phyloP scores from a whole-genome alignment of 2,797 vertebrate species.

The Bryconaethiops microstoma region DNA sequence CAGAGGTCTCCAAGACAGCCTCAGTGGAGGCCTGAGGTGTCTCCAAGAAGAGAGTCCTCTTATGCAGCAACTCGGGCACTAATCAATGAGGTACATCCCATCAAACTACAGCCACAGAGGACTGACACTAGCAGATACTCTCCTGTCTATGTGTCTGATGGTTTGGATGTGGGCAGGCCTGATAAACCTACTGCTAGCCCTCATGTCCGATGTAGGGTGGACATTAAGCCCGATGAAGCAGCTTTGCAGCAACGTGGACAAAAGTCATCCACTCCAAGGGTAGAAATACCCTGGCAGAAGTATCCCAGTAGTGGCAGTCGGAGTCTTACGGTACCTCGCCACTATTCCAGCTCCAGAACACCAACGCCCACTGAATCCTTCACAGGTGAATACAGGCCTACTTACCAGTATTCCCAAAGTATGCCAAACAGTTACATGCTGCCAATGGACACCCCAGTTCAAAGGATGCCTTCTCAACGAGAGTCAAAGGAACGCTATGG shows the following conservation, averaged over 20 bases:
- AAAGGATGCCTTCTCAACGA: slow-evolving; percentile 80
- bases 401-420: slow-evolving; percentile 81
- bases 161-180: slow-evolving; percentile 71
- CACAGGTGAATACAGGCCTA: slow-evolving; percentile 82
- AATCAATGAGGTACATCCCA: slow-evolving; percentile 90
- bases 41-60: slow-evolving; percentile 82
- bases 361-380: slow-evolving; percentile 90
- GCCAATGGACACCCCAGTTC: slow-evolving; percentile 72
- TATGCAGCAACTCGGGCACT: slow-evolving; percentile 79
- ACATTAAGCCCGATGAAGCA: slow-evolving; percentile 91
- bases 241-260: slow-evolving; percentile 79
- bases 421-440: slow-evolving; percentile 81
- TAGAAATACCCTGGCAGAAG: slow-evolving; percentile 80
- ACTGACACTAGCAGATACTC: slow-evolving; percentile 86
- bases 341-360: slow-evolving; percentile 83
- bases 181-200: slow-evolving; percentile 83
- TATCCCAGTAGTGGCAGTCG: slow-evolving; percentile 72
- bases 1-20: slow-evolving; percentile 78
- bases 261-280: slow-evolving; percentile 70
- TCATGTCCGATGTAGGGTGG: slow-evolving; percentile 92
- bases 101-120: slow-evolving; percentile 92
- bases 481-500: slow-evolving; percentile 78
- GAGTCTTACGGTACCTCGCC: slow-evolving; percentile 86
- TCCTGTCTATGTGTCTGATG: slow-evolving; percentile 81
- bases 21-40: slow-evolving; percentile 77